Conservation (phyloP, 2,113 vertebrate species). For the Triplophysa rosa region DNA sequence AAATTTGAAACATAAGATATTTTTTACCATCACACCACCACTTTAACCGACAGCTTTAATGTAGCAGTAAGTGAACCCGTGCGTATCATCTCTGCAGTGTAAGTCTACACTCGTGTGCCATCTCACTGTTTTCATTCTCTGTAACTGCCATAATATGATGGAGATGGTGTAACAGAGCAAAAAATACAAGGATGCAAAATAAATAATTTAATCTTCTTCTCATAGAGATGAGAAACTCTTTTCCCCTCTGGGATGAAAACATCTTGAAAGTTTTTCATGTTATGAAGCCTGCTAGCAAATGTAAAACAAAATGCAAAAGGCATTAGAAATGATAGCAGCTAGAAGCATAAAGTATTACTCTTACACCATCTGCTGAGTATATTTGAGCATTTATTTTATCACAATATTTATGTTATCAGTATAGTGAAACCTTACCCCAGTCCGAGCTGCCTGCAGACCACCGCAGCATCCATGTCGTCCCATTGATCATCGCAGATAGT, state of each 20-base stretch:
- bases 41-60: constrained; percentile 1
- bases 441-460: constrained; percentile 88
- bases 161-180: constrained; percentile 27
- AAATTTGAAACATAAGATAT: too few species aligned
- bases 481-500: constrained; percentile 90
- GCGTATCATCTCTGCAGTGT: constrained; percentile 5
- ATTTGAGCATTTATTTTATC: background rate
- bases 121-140: constrained; percentile 23
- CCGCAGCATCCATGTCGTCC: constrained; percentile 87
- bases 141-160: constrained; percentile 19
- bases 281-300: background rate
- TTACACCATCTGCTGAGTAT: background rate
- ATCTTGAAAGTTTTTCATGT: background rate
- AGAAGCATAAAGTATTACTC: background rate
- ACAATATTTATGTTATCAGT: background rate
- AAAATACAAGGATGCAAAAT: constrained; percentile 51
- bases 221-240: constrained; percentile 15
- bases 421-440: constrained; percentile 72
- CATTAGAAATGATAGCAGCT: background rate
- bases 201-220: constrained; percentile 47
- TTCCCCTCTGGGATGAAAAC: background rate
- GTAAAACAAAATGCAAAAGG: background rate
- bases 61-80: constrained; percentile 6
- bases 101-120: background rate
- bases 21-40: too few species aligned